phyloP scores from a whole-genome alignment of 2,888 invertebrate species.

The Trichopoda pennipes region DNA sequence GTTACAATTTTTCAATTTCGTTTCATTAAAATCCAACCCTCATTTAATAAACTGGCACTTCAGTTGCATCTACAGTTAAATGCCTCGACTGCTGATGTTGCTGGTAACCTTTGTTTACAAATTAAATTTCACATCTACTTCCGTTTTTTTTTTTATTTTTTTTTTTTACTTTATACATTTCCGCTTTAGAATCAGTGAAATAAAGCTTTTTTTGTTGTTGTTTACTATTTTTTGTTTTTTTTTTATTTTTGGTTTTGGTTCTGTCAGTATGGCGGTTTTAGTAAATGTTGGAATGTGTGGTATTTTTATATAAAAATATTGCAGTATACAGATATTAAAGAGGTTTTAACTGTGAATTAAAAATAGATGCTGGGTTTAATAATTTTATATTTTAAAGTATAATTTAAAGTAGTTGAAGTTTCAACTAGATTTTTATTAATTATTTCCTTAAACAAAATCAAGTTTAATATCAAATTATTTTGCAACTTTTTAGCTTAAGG shows the following conservation, averaged over 20 bases:
- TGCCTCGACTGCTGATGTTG: constrained; percentile 15
- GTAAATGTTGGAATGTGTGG: constrained; percentile 25
- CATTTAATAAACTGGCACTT: constrained; percentile 33
- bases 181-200: constrained; percentile 48
- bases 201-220: constrained; percentile 32
- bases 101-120: constrained; percentile 63
- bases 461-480: too few species aligned
- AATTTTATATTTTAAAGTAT: too few species aligned
- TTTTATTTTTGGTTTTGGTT: constrained; percentile 40
- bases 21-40: constrained; percentile 56
- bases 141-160: too few species aligned
- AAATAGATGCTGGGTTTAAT: too few species aligned
- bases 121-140: constrained; percentile 65
- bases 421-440: too few species aligned
- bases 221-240: neutral
- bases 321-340: neutral
- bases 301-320: constrained; percentile 13
- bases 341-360: neutral
- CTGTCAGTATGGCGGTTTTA: constrained; percentile 33
- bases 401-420: too few species aligned
- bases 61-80: neutral
- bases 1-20: constrained; percentile 56
- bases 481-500: too few species aligned
- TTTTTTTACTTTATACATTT: constrained; percentile 59
- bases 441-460: too few species aligned